Conservation (phyloP, 2,113 vertebrate species). For the Microtus ochrogaster region DNA sequence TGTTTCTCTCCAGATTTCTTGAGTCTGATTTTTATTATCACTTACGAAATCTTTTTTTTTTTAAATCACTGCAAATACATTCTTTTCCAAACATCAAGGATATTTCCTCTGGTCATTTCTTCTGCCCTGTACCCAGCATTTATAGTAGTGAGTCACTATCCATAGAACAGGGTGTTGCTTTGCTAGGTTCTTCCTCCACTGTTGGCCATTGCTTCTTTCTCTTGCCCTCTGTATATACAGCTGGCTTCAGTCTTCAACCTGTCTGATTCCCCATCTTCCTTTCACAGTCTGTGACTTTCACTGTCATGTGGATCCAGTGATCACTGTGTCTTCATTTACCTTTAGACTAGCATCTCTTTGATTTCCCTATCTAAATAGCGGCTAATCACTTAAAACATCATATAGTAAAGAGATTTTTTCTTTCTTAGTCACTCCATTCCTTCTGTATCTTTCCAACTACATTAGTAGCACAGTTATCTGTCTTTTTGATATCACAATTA, state of each 20-base stretch:
- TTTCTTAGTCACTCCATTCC: not conserved
- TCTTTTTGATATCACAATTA: not conserved
- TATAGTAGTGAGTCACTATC: accelerated
- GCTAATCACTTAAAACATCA: not conserved
- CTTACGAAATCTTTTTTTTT: not conserved
- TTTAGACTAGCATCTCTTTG: not conserved
- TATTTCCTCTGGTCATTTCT: not conserved
- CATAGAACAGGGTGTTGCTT: accelerated
- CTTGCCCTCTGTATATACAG: accelerated
- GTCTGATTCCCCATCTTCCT: not conserved
- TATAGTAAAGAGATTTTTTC: not conserved
- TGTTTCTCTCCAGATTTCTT: not conserved
- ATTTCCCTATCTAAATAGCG: not conserved
- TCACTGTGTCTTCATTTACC: not conserved
- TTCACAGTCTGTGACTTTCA: not conserved
- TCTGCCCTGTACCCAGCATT: not conserved
- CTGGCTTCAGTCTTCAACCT: not conserved
- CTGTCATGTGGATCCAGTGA: not conserved
- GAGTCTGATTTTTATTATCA: not conserved
- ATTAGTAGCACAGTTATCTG: not conserved
- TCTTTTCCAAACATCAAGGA: not conserved
- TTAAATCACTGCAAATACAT: not conserved
- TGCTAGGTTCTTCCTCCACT: not conserved
- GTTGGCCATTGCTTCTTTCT: not conserved
- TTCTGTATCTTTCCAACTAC: not conserved